These are phyloP conservation scores for Littorina saxatilis DNA, from an alignment of 1,140 invertebrate species.

Conservation along the genomic window DNA sequence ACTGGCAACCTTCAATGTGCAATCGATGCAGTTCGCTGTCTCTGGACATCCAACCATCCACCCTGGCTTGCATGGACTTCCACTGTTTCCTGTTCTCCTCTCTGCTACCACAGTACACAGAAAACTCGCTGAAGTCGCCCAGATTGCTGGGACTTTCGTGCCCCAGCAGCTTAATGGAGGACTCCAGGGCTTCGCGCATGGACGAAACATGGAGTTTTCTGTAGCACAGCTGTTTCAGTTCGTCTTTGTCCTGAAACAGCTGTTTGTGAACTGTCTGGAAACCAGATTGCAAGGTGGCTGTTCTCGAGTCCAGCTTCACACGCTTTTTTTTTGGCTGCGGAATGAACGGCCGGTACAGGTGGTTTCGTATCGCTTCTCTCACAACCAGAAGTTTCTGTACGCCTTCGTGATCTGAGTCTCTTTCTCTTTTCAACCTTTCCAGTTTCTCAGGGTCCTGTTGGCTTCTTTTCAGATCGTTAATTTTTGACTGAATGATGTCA, in stretches of 20 bases:
- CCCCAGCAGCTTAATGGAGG: neutral
- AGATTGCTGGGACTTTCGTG: neutral
- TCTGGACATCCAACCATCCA: neutral
- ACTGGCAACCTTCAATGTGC: slow-evolving; percentile 27
- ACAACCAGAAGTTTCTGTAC: slow-evolving; percentile 26
- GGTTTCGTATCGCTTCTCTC: slow-evolving; percentile 40
- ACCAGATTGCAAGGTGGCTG: neutral
- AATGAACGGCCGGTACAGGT: slow-evolving; percentile 21
- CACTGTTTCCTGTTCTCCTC: neutral
- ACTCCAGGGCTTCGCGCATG: slow-evolving; percentile 12
- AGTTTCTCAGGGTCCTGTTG: neutral
- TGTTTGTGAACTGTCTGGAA: neutral
- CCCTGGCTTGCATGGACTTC: slow-evolving; percentile 6
- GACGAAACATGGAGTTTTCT: neutral
- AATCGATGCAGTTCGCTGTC: neutral
- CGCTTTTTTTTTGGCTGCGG: slow-evolving; percentile 31
- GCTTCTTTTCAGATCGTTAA: slow-evolving; percentile 29
- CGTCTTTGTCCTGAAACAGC: slow-evolving; percentile 22
- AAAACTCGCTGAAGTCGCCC: slow-evolving; percentile 17
- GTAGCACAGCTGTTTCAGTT: neutral
- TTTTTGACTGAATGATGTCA: slow-evolving; percentile 22
- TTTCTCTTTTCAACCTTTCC: neutral
- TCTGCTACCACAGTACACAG: neutral
- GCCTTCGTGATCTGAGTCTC: slow-evolving; percentile 21
- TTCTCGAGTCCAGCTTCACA: neutral